Conservation (phyloP, 2,797 vertebrate species). For the Poecilia gillii region DNA sequence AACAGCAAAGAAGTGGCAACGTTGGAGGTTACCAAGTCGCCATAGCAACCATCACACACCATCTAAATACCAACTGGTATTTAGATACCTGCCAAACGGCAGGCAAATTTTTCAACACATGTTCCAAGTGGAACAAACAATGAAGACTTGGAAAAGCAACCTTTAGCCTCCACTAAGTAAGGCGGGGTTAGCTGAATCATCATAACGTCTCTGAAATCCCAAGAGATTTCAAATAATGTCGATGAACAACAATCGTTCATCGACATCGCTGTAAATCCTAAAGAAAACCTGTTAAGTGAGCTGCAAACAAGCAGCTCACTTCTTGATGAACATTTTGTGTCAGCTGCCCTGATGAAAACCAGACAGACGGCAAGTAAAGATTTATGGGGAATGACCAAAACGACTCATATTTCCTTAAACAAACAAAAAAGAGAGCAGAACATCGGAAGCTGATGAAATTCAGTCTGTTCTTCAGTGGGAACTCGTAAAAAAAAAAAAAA, state of each 20-base stretch:
- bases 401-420: not conserved
- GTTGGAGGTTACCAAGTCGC: not conserved
- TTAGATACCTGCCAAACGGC: no score
- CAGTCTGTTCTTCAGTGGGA: not conserved
- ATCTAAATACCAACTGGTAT: not conserved
- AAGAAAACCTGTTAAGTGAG: not conserved
- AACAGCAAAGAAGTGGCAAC: not conserved
- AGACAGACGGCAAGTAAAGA: not conserved
- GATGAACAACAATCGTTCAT: not conserved
- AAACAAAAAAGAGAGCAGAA: not conserved
- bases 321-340: not conserved
- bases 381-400: not conserved
- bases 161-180: not conserved
- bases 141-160: not conserved
- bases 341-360: not conserved
- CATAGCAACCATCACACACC: not conserved
- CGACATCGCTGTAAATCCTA: not conserved
- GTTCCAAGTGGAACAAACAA: not conserved
- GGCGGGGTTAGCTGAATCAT: not conserved
- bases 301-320: not conserved
- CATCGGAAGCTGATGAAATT: not conserved
- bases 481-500: not conserved
- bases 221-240: not conserved
- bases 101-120: not conserved
- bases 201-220: not conserved